These are phyloP conservation scores for Nerophis ophidion DNA, from an alignment of 2,113 vertebrate species.

Conservation along the genomic window DNA sequence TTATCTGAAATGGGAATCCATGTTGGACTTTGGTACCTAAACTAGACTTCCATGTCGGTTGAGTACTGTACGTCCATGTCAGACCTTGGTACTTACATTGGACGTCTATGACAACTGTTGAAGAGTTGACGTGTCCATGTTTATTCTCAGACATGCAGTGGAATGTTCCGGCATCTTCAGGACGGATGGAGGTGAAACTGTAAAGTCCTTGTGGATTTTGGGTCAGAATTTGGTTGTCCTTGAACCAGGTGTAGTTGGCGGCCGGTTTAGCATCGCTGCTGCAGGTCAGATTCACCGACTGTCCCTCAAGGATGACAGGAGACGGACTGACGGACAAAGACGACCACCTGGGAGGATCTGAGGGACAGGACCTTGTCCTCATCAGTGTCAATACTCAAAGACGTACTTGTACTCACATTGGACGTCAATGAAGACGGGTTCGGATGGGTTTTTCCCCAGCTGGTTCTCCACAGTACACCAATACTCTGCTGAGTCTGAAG, in stretches of 20 bases:
- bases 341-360: slow-evolving; percentile 14
- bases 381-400: background rate
- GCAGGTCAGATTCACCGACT: slow-evolving; percentile 27
- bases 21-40: background rate
- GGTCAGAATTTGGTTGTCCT: background rate
- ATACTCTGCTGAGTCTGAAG: slow-evolving; percentile 4
- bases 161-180: slow-evolving; percentile 19
- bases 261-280: slow-evolving; percentile 26
- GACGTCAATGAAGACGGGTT: slow-evolving; percentile 12
- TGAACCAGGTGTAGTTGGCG: slow-evolving; percentile 20
- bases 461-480: background rate
- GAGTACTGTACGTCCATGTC: no score
- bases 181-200: slow-evolving; percentile 5
- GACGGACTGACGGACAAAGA: slow-evolving; percentile 20
- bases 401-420: slow-evolving; percentile 19
- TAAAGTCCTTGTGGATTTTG: background rate
- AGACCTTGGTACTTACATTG: background rate
- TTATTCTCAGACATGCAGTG: slow-evolving; percentile 23
- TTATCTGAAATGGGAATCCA: background rate
- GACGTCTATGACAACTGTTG: background rate
- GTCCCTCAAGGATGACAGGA: slow-evolving; percentile 14
- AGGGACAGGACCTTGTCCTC: background rate
- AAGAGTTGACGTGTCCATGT: background rate
- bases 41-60: no score
- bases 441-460: background rate